Evolutionary conservation across 2,113 vertebrate genomes (phyloP), one percentile per base, ranked within the genome.

Genomic region (mouse (Mus musculus)): DNA sequence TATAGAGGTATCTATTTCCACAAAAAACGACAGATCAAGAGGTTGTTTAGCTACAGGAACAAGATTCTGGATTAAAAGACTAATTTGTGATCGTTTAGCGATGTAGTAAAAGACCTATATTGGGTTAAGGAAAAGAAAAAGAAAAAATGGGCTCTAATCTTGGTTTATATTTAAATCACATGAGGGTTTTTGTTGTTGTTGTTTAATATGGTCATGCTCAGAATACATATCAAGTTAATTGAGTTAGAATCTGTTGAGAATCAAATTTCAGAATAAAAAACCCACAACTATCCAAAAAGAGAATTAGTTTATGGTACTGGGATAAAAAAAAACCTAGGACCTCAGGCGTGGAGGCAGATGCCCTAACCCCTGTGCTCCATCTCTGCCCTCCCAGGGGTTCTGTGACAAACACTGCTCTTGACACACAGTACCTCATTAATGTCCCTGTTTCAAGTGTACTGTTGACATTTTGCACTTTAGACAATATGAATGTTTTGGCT

Each of bases 231-330:
- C 13, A 88, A 67, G 46, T 90, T 69, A 95, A 76, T 82, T 73
- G 90, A 30, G 24, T 90, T 54, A 95, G 75, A 92, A 90, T 88
- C 19, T 88, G 54, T 94, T 94, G 65, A 95, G 20, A 56, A 92
- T 61, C 65, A 76, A 90, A 56, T 71, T 93, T 93, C 39, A 87
- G 84, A 95, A 92, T 93, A 63, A 52, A n/a, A 97, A 91, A 78
- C 7, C 22, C 61, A 14, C 36, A 61, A 82, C 22, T 84, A 5
- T 39, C 22, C 46, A 30, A 46, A 77, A 46, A 49, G 26, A 72
- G 12, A 80, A 80, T 65, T 61, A 49, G 84, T 85, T 85, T 46
- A 24, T 81, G 54, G 78, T 67, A 49, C 24, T 65, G 26, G 39
- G 14, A 65, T 85, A 30, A 59, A 85, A 85, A 42, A 46, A 59